Evolutionary conservation across 2,888 invertebrate genomes (phyloP).

Genomic region (Agonum fuliginosum): DNA sequence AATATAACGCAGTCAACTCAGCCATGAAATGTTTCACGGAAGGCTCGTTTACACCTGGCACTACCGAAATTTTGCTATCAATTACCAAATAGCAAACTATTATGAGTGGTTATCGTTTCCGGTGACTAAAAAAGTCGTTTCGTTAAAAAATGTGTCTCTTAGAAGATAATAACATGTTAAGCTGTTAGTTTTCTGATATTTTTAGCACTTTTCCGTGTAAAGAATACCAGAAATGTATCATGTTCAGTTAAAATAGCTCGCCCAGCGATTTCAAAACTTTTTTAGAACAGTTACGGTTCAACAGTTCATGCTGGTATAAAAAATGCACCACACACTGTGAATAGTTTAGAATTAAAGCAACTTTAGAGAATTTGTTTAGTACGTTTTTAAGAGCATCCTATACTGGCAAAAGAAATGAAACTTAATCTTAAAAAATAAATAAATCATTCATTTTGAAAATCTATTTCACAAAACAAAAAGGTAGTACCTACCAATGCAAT

Average conservation of each 20-base stretch:
- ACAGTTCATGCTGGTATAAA: too few species aligned
- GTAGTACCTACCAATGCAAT: too few species aligned
- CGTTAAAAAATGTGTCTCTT: slow-evolving; percentile 6
- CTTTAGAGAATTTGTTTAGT: neutral
- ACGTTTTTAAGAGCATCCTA: neutral
- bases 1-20: slow-evolving; percentile 20
- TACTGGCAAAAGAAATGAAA: neutral
- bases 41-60: slow-evolving; percentile 27
- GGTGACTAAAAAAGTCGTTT: slow-evolving; percentile 23
- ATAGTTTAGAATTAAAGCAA: neutral
- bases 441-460: too few species aligned
- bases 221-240: slow-evolving; percentile 24
- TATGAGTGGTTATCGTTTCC: slow-evolving; percentile 28
- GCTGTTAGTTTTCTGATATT: neutral
- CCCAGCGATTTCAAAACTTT: neutral
- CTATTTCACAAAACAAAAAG: too few species aligned
- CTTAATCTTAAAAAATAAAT: too few species aligned
- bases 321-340: too few species aligned
- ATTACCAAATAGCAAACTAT: slow-evolving; percentile 6
- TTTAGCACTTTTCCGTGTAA: slow-evolving; percentile 16
- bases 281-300: neutral
- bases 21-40: slow-evolving; percentile 35
- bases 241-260: neutral
- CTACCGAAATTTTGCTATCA: slow-evolving; percentile 25
- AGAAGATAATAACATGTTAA: slow-evolving; percentile 2